These are phyloP conservation scores for Gymnogyps californianus DNA, from an alignment of 2,113 vertebrate genomes.

Conservation along the genomic window DNA sequence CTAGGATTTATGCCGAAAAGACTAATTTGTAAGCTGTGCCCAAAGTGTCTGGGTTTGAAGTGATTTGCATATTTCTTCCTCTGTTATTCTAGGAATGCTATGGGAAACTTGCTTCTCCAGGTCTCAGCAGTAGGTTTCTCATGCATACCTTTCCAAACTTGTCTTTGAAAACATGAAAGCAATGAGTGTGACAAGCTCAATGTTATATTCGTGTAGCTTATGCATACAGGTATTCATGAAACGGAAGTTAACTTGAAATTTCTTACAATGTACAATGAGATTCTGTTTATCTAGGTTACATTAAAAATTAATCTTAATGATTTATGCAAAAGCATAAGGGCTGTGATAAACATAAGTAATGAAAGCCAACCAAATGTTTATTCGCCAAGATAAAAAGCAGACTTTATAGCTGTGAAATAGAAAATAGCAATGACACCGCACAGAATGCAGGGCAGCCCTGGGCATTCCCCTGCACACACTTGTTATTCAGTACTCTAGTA, in stretches of 20 bases:
- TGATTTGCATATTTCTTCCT: constrained; percentile 64
- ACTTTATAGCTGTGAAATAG: neutral
- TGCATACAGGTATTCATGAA: constrained; percentile 3
- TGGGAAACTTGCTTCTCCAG: constrained; percentile 52
- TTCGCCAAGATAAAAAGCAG: neutral
- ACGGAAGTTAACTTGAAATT: neutral
- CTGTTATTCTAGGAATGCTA: constrained; percentile 58
- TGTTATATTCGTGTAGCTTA: neutral
- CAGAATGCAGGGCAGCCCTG: neutral
- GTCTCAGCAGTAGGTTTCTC: constrained; percentile 51
- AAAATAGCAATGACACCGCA: neutral
- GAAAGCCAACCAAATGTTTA: neutral
- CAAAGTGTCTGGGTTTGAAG: constrained; percentile 60
- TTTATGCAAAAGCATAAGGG: constrained; percentile 30
- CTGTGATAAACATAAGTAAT: neutral
- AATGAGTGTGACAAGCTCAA: neutral
- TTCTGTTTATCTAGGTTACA: constrained; percentile 6
- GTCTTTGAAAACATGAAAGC: neutral
- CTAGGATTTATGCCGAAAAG: constrained; percentile 63
- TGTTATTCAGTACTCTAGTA: neutral
- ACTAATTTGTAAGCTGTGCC: constrained; percentile 66
- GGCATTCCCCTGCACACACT: neutral
- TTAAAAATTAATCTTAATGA: constrained; percentile 28
- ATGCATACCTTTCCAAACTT: constrained; percentile 49
- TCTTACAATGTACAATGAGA: neutral